phyloP scores from a whole-genome alignment of 2,797 vertebrate species.

The Molossus molossus region DNA sequence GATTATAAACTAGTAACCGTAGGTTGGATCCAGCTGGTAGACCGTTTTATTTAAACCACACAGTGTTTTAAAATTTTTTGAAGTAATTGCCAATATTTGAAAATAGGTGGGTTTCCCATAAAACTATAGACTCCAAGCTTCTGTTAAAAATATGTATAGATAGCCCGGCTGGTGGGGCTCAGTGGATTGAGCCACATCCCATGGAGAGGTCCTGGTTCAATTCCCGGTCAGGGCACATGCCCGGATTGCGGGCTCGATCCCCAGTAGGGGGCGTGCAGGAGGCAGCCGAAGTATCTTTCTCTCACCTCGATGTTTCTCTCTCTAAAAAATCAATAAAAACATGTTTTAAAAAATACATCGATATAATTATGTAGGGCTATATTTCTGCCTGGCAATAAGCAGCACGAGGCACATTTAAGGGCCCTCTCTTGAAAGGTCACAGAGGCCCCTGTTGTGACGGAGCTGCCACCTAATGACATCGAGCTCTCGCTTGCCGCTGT shows the following conservation, averaged over 20 bases:
- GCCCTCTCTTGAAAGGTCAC: not conserved
- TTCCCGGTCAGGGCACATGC: too few relatives aligned
- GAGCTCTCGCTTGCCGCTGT: not conserved
- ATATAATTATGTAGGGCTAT: not conserved
- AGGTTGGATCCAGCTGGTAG: not conserved
- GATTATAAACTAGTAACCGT: not conserved
- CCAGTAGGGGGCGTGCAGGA: too few relatives aligned
- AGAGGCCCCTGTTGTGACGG: not conserved
- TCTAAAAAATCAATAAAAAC: too few relatives aligned
- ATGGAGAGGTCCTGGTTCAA: too few relatives aligned
- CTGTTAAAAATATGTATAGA: not conserved
- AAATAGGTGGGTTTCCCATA: conserved; percentile 35
- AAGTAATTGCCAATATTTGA: not conserved
- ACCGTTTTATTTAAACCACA: not conserved
- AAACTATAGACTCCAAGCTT: not conserved
- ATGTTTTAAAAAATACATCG: not conserved
- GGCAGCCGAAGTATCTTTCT: too few relatives aligned
- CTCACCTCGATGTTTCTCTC: too few relatives aligned
- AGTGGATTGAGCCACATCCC: too few relatives aligned
- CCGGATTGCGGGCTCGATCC: too few relatives aligned
- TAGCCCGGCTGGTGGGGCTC: too few relatives aligned
- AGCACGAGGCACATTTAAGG: not conserved
- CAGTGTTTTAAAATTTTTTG: not conserved
- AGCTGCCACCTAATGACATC: not conserved
- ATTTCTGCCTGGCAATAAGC: not conserved